Evolutionary conservation across 2,797 vertebrate species (phyloP), one percentile per base, ranked within the genome.

Genomic region (Chrysolophus pictus): DNA sequence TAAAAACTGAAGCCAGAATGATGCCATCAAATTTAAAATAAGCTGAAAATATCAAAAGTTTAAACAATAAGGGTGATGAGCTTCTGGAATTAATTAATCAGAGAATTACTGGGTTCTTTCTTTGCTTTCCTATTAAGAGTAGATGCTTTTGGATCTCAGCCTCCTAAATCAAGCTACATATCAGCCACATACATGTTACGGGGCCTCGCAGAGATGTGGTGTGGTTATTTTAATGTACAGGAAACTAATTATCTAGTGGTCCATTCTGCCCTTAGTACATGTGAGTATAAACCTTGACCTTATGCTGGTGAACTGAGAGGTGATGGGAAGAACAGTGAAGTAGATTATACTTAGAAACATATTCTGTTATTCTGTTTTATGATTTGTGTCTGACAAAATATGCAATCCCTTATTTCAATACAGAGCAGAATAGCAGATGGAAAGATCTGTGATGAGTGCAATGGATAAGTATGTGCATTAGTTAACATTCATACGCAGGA

Each of bases 111-210:
- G 1, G 26, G 65, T 59, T 23, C 23, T 65, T 71, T 69, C 5
- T 78, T 49, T 77, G 31, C 1, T 6, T 6, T 12, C 10, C 5
- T 44, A 41, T 9, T 44, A 75, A 80, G 18, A 65, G 17, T 72
- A 37, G 6, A 28, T 53, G 14, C 1, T 51, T 87, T 47, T 71
- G n/a, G 6, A 71, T 74, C 33, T 53, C 0, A 0, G 4, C 10
- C 17, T 67, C 58, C 42, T 81, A 75, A 65, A 60, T 80, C 29
- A 74, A 51, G 11, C 2, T 46, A 35, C 6, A 1, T 72, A 67
- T 67, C 10, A 56, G 16, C 13, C 59, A 71, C 19, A 53, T 35
- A 31, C 1, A 14, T 14, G 22, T 3, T 74, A 33, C 21, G 51
- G 21, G 18, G 18, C 17, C 83, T 35, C 72, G 65, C 2, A 33